A percentile compares a stretch with the other conserved stretches of the same genome.
Conservation (phyloP, 2,797 vertebrate genomes). For the Tokudaia tokunoshimensis region DNA sequence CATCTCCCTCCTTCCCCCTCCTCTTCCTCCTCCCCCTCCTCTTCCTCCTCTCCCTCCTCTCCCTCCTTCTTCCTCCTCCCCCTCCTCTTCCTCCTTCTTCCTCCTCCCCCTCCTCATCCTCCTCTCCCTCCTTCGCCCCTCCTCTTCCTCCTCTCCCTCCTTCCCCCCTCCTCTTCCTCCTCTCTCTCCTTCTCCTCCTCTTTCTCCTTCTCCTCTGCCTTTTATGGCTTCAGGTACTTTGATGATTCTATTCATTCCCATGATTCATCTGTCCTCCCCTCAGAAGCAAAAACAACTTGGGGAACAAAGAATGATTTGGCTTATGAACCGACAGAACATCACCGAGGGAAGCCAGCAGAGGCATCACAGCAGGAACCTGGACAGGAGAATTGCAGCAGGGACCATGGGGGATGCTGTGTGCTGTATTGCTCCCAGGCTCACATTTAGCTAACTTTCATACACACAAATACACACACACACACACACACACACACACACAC, state of each 20-base stretch:
- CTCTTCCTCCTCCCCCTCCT: fast-evolving
- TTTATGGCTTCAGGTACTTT: background rate
- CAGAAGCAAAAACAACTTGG: background rate
- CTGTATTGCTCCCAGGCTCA: background rate
- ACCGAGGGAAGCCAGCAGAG: background rate
- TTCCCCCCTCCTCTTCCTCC: no score
- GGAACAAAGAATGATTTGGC: background rate
- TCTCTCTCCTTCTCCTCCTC: no score
- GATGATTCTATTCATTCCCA: background rate
- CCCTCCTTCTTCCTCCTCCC: fast-evolving
- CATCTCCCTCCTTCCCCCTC: no score
- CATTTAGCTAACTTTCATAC: background rate
- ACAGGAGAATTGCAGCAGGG: no score
- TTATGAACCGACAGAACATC: background rate
- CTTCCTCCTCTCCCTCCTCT: no score
- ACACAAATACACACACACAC: no score
- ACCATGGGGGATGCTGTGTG: no score
- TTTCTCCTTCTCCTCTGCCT: no score
- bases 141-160: no score
- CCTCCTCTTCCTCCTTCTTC: fast-evolving
- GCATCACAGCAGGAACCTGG: background rate
- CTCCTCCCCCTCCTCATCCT: no score
- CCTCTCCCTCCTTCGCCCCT: no score
- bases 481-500: no score
- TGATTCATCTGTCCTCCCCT: background rate